Base-by-base conservation (phyloP, 2,888 invertebrate genomes). In the Pheosia tremula region DNA sequence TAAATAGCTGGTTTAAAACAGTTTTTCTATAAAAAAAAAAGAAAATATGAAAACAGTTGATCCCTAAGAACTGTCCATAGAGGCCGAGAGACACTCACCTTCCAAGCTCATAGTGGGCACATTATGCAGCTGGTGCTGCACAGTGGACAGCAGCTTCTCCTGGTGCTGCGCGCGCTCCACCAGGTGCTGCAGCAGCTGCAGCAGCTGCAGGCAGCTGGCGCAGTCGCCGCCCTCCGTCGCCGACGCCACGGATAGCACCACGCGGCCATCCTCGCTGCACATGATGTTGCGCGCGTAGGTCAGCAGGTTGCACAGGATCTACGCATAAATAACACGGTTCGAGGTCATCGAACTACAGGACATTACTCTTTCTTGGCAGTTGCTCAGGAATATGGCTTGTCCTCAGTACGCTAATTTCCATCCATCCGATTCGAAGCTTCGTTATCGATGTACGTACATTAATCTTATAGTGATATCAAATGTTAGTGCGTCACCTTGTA, bases 281-380 rank as follows among this genome's bases (percentile, higher is more conserved):
- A 95, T 91, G 24, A 95, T 93, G 82, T 97, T 96, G 62, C 97
- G 94, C 0, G 95, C 95, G 85, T 96, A 97, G 37, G 96, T 90
- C 49, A 96, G 86, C 38, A 97, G 88, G 89, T 97, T 97, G 50
- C 96, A 95, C 5, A 96, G 95, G 58, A 97, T 96, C 93, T 97
- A 94, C 24, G 53, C 93, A 8, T n/a, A 41, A 36, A 9, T 9
- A 47, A n/a, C 0, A n/a, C 5, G 24, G 43, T 43, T 43, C 9
- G 43, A 43, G 9, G 24, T 24, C 7, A 39, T 39, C 39, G 5
- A 39, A 39, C 39, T 39, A 39, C 5, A 39, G 39, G 5, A 5
- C 39, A 24, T 24, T 24, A 24, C 24, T 24, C 24, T 24, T 24
- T 24, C 24, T 24, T 24, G 24, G 24, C 24, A 24, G 24, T 24